Percentiles rank a stretch among this genome's conserved stretches.
These are phyloP conservation scores for Geotrypetes seraphini DNA, from an alignment of 2,797 vertebrate genomes.

Conservation along the genomic window DNA sequence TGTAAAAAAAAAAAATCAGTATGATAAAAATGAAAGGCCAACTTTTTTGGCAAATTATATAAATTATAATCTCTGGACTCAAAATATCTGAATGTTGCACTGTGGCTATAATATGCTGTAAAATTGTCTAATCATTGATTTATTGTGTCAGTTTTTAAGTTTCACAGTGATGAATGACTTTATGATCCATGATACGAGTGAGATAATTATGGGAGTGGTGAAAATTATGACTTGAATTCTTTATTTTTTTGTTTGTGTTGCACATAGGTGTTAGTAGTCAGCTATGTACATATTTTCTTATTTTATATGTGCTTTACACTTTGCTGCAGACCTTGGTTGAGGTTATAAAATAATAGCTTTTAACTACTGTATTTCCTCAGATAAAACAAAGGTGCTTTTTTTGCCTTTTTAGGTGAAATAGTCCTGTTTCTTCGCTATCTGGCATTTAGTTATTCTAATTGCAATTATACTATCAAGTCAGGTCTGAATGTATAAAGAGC, in stretches of 20 bases:
- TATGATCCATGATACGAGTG: slow-evolving; percentile 57
- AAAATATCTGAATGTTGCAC: slow-evolving; percentile 69
- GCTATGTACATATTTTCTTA: slow-evolving; percentile 63
- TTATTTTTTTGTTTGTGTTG: slow-evolving; percentile 64
- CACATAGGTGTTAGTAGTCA: slow-evolving; percentile 71
- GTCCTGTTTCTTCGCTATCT: too few species aligned
- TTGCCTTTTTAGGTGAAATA: too few species aligned
- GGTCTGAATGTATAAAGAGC: too few species aligned
- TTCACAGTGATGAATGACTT: slow-evolving; percentile 60
- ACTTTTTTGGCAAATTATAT: slow-evolving; percentile 56
- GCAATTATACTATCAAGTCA: too few species aligned
- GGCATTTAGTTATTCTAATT: too few species aligned
- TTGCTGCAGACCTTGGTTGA: slow-evolving; percentile 60
- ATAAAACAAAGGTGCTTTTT: slow-evolving; percentile 36
- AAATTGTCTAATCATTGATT: slow-evolving; percentile 71
- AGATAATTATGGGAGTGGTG: slow-evolving; percentile 59
- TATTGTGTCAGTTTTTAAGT: slow-evolving; percentile 65
- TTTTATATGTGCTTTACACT: slow-evolving; percentile 73
- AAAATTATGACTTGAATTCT: slow-evolving; percentile 79
- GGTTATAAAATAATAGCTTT: slow-evolving; percentile 38
- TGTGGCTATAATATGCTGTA: slow-evolving; percentile 69
- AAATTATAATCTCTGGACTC: slow-evolving; percentile 54
- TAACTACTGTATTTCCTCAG: slow-evolving; percentile 40
- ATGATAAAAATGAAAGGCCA: slow-evolving; percentile 59
- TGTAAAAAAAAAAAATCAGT: slow-evolving; percentile 56